Conservation (phyloP, 2,888 invertebrate genomes). For the Eustalomyia histrio region DNA sequence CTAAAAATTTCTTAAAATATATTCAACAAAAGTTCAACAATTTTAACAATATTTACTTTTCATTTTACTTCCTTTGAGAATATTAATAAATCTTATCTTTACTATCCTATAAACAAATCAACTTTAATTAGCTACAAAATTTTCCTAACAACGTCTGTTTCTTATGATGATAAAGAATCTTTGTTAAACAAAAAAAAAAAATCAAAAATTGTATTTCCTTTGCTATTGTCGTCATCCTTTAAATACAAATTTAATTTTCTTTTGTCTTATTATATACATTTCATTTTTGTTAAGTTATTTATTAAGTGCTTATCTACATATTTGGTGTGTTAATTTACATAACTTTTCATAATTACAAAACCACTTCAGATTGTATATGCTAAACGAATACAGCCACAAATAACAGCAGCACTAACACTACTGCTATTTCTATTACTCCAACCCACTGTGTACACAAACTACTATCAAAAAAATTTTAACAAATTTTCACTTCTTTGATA, state of each 20-base stretch:
- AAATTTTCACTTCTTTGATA: constrained; percentile 42
- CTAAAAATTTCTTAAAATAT: background rate
- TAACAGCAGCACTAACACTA: background rate
- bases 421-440: background rate
- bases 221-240: background rate
- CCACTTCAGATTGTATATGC: constrained; percentile 39
- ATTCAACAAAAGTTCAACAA: background rate
- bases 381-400: background rate
- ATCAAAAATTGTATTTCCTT: background rate
- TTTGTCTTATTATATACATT: constrained; percentile 33
- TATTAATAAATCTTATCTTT: background rate
- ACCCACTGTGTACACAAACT: background rate
- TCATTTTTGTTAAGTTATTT: constrained; percentile 49
- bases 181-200: background rate
- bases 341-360: constrained; percentile 53
- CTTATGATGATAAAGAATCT: background rate
- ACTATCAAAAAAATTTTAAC: background rate
- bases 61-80: background rate
- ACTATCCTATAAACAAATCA: constrained; percentile 1
- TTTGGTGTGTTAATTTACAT: constrained; percentile 52
- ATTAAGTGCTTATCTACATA: constrained; percentile 58
- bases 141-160: background rate
- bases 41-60: background rate
- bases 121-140: background rate
- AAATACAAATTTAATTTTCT: constrained; percentile 28